Percentiles rank a stretch among this genome's conserved stretches.
Conservation (phyloP, 2,888 invertebrate genomes). For the Acleris cristana region DNA sequence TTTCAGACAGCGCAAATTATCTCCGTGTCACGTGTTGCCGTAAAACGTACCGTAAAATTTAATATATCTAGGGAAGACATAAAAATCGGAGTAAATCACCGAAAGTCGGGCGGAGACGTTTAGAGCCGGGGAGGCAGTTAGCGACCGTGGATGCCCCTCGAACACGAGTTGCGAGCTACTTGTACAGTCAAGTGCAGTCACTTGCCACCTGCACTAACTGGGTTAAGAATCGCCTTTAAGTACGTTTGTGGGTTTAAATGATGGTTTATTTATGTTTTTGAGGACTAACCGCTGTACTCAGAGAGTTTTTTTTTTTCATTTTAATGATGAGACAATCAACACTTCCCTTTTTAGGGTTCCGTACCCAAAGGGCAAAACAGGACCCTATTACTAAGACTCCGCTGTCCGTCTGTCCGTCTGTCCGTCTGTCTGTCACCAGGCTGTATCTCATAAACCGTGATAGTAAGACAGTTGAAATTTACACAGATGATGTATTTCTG, state of each 20-base stretch:
- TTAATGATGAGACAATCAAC: no score
- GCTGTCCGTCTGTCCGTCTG: no score
- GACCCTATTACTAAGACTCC: no score
- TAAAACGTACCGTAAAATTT: constrained; percentile 72
- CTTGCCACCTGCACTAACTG: constrained; percentile 30
- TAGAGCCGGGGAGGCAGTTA: constrained; percentile 79
- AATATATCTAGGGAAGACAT: constrained; percentile 73
- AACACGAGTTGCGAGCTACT: constrained; percentile 68
- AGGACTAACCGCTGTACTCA: no score
- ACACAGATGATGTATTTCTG: no score
- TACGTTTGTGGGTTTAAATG: neutral
- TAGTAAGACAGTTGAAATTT: no score
- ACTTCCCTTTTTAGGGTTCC: no score
- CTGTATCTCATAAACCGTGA: no score
- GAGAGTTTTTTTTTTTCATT: no score
- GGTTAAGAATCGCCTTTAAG: constrained; percentile 18
- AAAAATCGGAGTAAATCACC: constrained; percentile 82
- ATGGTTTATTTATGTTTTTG: neutral
- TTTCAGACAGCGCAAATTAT: constrained; percentile 59
- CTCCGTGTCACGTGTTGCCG: constrained; percentile 72
- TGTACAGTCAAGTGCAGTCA: constrained; percentile 45
- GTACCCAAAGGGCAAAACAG: no score
- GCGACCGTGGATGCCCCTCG: constrained; percentile 65
- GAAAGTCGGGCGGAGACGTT: constrained; percentile 81
- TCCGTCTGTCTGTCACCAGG: no score